Conservation (phyloP, 2,888 invertebrate genomes). For the Drosophila longiperda region DNA sequence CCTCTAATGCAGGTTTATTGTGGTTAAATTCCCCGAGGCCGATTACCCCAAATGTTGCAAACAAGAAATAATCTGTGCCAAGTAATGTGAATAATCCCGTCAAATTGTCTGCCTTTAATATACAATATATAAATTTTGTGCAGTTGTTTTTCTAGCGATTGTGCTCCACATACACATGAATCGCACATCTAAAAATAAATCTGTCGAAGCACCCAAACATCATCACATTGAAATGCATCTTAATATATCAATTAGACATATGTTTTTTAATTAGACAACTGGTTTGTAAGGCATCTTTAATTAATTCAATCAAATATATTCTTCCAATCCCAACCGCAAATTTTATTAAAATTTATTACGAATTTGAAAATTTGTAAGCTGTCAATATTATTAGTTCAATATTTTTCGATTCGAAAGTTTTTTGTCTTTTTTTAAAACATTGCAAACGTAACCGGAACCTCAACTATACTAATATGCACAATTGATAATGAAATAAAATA, state of each 20-base stretch:
- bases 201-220: not conserved
- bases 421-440: too few relatives aligned
- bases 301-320: too few relatives aligned
- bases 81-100: not conserved
- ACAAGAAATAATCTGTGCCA: slow-evolving; percentile 17
- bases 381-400: too few relatives aligned
- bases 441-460: not conserved
- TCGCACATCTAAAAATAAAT: slow-evolving; percentile 28
- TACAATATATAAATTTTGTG: slow-evolving; percentile 7
- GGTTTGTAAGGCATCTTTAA: too few relatives aligned
- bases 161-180: not conserved
- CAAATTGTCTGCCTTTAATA: not conserved
- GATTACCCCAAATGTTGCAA: slow-evolving; percentile 61
- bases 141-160: slow-evolving; percentile 18
- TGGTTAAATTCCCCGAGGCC: slow-evolving; percentile 35
- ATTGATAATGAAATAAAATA: not conserved
- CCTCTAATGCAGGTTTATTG: slow-evolving; percentile 35
- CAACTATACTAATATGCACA: not conserved
- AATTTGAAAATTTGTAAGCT: too few relatives aligned
- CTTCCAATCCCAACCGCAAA: too few relatives aligned
- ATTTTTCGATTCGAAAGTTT: too few relatives aligned
- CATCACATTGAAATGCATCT: not conserved
- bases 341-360: too few relatives aligned
- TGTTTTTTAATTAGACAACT: not conserved
- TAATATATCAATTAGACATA: slow-evolving; percentile 1